Percentiles rank a stretch among this genome's conserved stretches.
Evolutionary conservation across 2,888 invertebrate species (phyloP).

Genomic region (Hypomecis punctinalis): DNA sequence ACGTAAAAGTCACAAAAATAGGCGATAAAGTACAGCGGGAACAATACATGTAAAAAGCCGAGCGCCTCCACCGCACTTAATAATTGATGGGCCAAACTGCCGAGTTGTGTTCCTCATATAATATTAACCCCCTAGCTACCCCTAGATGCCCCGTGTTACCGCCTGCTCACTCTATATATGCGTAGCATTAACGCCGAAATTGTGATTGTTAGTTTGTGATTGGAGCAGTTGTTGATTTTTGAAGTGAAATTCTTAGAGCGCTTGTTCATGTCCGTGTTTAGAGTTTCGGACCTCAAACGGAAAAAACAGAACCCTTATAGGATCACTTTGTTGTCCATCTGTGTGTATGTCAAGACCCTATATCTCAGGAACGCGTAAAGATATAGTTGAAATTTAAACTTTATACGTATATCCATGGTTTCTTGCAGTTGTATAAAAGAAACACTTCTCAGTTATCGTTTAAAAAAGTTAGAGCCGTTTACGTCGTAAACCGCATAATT

Average conservation of each 20-base stretch:
- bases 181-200: slow-evolving; percentile 13
- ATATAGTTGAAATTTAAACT: too few relatives aligned
- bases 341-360: too few relatives aligned
- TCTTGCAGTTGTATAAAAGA: too few relatives aligned
- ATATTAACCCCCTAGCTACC: slow-evolving; percentile 74
- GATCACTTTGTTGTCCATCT: too few relatives aligned
- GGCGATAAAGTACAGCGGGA: slow-evolving; percentile 73
- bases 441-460: too few relatives aligned
- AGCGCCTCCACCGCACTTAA: slow-evolving; percentile 75
- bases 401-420: too few relatives aligned
- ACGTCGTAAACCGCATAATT: too few relatives aligned
- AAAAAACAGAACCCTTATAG: too few relatives aligned
- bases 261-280: too few relatives aligned
- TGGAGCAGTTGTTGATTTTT: slow-evolving; percentile 22
- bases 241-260: not conserved
- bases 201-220: slow-evolving; percentile 25
- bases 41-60: slow-evolving; percentile 80
- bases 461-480: too few relatives aligned
- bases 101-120: slow-evolving; percentile 84
- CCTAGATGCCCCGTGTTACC: slow-evolving; percentile 72
- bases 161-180: slow-evolving; percentile 59
- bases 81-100: slow-evolving; percentile 83
- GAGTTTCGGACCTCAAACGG: too few relatives aligned
- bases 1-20: slow-evolving; percentile 76
- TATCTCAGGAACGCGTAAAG: too few relatives aligned